Conservation (phyloP, 2,888 invertebrate species). For the Dolichopus griseipennis region DNA sequence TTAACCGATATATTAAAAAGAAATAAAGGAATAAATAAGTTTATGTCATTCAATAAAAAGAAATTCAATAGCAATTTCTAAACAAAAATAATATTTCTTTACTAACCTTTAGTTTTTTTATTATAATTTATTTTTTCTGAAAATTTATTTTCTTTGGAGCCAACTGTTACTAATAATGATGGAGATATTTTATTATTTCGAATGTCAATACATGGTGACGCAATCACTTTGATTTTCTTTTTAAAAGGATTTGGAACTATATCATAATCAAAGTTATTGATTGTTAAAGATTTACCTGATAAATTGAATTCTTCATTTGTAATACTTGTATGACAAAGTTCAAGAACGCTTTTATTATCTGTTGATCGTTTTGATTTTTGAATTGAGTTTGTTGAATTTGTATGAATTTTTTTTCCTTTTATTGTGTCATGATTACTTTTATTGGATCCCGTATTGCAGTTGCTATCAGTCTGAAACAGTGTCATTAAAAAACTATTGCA, state of each 20-base stretch:
- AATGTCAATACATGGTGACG: not conserved
- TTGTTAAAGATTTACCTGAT: constrained; percentile 22
- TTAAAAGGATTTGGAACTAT: not conserved
- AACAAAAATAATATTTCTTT: too few species aligned
- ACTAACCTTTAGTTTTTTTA: not conserved
- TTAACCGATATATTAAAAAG: not conserved
- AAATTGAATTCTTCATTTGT: constrained; percentile 10
- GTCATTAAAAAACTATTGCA: not conserved
- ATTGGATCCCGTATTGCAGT: not conserved
- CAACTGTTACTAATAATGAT: constrained; percentile 35
- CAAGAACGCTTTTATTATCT: not conserved
- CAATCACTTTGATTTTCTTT: not conserved
- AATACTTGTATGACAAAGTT: constrained; percentile 12
- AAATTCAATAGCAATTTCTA: not conserved
- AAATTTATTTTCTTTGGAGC: constrained; percentile 40
- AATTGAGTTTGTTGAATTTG: too few species aligned
- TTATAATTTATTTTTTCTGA: constrained; percentile 21
- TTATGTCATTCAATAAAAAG: not conserved
- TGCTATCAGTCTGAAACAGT: not conserved
- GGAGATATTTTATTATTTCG: constrained; percentile 33
- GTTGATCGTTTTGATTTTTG: not conserved
- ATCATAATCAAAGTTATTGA: constrained; percentile 25
- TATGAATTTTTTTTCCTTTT: too few species aligned
- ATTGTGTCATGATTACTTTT: too few species aligned
- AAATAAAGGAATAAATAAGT: not conserved